Evolutionary conservation across 2,797 vertebrate species (phyloP).

Genomic region (Tapera naevia): DNA sequence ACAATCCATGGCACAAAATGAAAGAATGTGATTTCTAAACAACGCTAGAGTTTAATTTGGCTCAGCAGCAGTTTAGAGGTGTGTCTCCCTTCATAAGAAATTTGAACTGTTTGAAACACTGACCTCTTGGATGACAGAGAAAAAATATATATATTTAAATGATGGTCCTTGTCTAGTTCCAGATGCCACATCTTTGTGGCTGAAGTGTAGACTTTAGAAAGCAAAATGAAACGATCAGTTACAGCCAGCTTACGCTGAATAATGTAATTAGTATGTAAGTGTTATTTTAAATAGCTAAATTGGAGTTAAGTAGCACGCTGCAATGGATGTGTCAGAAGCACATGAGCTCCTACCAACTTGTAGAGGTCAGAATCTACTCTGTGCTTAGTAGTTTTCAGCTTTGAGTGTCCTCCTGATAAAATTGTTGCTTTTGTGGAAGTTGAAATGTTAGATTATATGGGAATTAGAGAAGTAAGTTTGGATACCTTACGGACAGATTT

Average conservation of each 20-base stretch:
- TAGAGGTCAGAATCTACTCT: neutral
- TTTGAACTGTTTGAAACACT: neutral
- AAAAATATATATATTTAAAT: neutral
- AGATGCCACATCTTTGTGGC: neutral
- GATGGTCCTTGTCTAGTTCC: neutral
- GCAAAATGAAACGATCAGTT: neutral
- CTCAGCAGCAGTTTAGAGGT: neutral
- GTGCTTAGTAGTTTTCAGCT: neutral
- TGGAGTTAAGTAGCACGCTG: neutral
- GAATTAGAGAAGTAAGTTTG: neutral
- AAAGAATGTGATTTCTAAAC: constrained; percentile 39
- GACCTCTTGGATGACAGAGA: neutral
- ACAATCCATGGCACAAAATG: neutral
- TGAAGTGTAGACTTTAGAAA: neutral
- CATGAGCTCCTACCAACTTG: neutral
- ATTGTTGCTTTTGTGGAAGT: neutral
- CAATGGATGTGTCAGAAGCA: neutral
- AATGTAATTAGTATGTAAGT: neutral
- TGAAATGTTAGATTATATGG: neutral
- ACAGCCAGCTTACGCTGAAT: neutral
- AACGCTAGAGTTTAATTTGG: neutral
- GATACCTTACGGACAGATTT: neutral
- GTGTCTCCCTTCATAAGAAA: neutral
- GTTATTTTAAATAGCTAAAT: neutral
- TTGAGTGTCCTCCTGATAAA: neutral